phyloP scores from a whole-genome alignment of 2,113 vertebrate species.

The Carlito syrichta region DNA sequence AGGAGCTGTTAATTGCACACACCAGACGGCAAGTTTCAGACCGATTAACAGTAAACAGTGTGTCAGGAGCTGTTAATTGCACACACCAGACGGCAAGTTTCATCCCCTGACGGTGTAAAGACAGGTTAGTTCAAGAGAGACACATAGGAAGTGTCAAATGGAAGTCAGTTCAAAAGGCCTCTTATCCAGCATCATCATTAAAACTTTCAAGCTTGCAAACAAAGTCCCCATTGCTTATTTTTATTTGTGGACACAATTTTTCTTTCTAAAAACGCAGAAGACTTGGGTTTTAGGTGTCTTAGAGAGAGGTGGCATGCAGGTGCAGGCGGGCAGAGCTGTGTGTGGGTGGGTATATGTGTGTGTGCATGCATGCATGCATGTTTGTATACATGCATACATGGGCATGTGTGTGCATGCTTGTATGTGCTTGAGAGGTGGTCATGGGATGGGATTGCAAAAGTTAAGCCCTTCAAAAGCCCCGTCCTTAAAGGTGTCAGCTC shows the following conservation, averaged over 20 bases:
- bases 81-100: background rate
- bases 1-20: background rate
- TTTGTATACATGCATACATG: background rate
- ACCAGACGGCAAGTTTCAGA: no score
- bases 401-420: background rate
- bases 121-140: background rate
- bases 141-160: background rate
- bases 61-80: background rate
- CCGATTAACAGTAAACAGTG: no score
- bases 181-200: background rate
- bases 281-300: background rate
- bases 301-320: background rate
- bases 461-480: background rate
- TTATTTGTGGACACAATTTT: background rate
- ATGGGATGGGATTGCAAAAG: background rate
- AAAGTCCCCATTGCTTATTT: background rate
- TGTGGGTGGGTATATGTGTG: background rate
- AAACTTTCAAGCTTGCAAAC: slow-evolving; percentile 2
- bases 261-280: background rate
- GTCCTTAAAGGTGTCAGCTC: background rate
- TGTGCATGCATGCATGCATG: background rate
- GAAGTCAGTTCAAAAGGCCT: background rate
- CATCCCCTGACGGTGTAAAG: background rate
- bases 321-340: background rate
- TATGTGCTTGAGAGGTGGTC: background rate